phyloP scores from a whole-genome alignment of 2,113 vertebrate genomes.

The Cnemophilus loriae region DNA sequence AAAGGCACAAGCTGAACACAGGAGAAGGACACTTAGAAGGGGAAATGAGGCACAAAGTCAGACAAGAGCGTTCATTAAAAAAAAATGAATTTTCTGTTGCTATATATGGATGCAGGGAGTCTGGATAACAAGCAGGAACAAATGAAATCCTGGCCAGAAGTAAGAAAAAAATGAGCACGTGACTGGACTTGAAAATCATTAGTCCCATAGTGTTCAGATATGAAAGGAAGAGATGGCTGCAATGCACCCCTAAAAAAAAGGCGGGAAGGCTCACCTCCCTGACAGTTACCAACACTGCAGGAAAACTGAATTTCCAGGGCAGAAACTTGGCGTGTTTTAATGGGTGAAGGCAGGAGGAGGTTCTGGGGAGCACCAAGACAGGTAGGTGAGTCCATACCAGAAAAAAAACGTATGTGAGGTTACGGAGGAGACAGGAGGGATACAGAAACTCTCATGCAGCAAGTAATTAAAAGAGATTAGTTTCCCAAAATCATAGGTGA shows the following conservation, averaged over 20 bases:
- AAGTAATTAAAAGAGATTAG: not conserved
- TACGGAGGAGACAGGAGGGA: fast-evolving
- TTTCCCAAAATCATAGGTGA: not conserved
- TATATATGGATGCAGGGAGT: not conserved
- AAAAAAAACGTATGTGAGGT: fast-evolving
- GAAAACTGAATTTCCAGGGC: not conserved
- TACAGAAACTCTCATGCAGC: not conserved
- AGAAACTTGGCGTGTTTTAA: not conserved
- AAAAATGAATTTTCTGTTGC: not conserved
- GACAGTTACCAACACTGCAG: fast-evolving
- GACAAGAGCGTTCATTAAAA: not conserved
- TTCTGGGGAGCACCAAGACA: not conserved
- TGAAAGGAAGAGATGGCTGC: not conserved
- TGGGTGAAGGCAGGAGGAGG: not conserved
- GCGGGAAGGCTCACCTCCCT: not conserved
- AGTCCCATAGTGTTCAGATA: fast-evolving
- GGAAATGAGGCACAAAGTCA: slow-evolving; percentile 39
- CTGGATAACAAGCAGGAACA: not conserved
- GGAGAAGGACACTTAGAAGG: slow-evolving; percentile 32
- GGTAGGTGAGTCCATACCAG: fast-evolving
- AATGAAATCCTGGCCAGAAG: not conserved
- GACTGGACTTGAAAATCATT: not conserved
- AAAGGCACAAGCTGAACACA: not conserved
- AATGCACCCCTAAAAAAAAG: fast-evolving
- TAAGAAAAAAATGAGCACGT: not conserved